Base-by-base conservation (phyloP, 2,797 vertebrate genomes). In the Harpagifer antarcticus region DNA sequence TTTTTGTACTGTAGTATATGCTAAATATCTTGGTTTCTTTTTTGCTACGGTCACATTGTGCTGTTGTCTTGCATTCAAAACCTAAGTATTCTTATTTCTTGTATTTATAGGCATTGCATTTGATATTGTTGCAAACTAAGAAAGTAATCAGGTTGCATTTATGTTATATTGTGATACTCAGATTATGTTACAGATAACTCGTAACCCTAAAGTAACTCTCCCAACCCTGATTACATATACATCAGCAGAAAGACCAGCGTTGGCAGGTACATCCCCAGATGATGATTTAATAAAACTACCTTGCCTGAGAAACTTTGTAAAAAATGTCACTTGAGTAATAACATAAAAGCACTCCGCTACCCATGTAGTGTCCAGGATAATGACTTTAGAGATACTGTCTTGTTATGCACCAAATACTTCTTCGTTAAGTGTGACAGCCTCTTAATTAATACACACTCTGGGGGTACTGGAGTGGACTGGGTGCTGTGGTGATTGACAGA, bases 401-500 rank as follows among this genome's bases (percentile, higher is more conserved):
- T 94, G 85, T 93, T 95, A 93, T 94, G 88, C 93, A 89, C 79
- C 93, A 92, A 96, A 95, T 94, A 87, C 87, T 90, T 85, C 85
- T 86, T 91, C 60, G 59, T 93, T 95, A 93, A 92, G 85, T 86
- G 83, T 91, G 90, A 96, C 89, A 93, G 89, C 85, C 67, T 72
- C 89, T 93, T 96, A 96, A 97, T 98, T 97, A 97, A 94, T 95
- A 96, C 94, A 94, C 94, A 95, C 94, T 92, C 91, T 84, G 72
- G 93, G 95, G 91, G 87, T 91, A 86, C 87, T 83, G 88, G 83
- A 81, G 57, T 93, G 91, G 91, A 81, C 90, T 88, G 85, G 89
- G 88, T 84, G 94, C 92, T 73, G 71, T 89, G 86, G 93, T 94
- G 93, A 96, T 95, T 96, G 96, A 95, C 93, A 93, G 94, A 95